Percentiles rank a stretch among this genome's conserved stretches.
phyloP scores from a whole-genome alignment of 2,888 invertebrate genomes.

The Epinotia ramella region DNA sequence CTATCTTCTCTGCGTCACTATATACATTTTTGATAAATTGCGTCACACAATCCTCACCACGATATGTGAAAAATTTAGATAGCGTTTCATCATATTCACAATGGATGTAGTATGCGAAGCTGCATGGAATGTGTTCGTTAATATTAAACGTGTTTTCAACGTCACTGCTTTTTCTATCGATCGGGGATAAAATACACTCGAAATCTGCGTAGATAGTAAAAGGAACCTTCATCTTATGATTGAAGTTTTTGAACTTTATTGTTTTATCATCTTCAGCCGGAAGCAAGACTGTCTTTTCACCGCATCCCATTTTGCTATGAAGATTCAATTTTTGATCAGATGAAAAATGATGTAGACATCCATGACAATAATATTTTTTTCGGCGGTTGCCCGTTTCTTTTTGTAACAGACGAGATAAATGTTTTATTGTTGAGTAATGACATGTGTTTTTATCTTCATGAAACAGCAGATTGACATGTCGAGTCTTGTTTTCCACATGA shows the following conservation, averaged over 20 bases:
- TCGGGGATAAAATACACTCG: background rate
- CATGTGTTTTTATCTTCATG: background rate
- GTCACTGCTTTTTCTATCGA: background rate
- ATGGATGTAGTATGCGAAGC: background rate
- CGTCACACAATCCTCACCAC: background rate
- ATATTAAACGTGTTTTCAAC: background rate
- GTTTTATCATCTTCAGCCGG: background rate
- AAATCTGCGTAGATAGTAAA: background rate
- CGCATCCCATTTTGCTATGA: background rate
- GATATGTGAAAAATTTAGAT: background rate
- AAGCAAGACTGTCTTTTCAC: background rate
- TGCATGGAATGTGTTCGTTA: background rate
- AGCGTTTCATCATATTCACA: background rate
- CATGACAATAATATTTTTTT: background rate
- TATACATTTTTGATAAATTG: background rate
- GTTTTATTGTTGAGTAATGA: background rate
- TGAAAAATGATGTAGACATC: background rate
- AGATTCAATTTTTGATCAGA: background rate
- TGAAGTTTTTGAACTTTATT: background rate
- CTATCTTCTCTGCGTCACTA: slow-evolving; percentile 43
- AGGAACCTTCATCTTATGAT: background rate
- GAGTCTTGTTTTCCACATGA: background rate
- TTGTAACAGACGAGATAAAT: background rate
- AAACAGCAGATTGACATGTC: background rate
- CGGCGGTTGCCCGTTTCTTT: background rate